These are phyloP conservation scores for Cryptus viduatorius DNA, from an alignment of 2,888 invertebrate genomes.

Conservation along the genomic window DNA sequence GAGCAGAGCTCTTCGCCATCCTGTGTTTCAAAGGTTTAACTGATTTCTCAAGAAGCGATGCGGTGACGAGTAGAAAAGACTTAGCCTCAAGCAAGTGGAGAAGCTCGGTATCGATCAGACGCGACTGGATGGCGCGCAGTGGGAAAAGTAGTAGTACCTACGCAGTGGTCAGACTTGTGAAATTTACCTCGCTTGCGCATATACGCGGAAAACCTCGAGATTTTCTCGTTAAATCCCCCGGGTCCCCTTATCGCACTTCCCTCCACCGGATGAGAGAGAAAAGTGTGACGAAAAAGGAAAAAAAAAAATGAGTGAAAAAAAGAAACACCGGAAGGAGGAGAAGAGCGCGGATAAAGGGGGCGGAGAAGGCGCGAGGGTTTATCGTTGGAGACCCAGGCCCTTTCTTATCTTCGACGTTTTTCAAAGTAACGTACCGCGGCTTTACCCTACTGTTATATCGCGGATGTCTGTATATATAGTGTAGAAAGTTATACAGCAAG, in stretches of 20 bases:
- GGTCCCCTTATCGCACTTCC: constrained; percentile 59
- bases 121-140: background rate
- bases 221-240: constrained; percentile 54
- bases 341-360: constrained; percentile 29
- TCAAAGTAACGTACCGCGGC: constrained; percentile 51
- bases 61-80: background rate
- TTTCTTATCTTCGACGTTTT: constrained; percentile 67
- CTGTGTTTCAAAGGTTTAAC: background rate
- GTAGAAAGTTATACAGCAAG: background rate
- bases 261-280: constrained; percentile 53
- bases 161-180: constrained; percentile 41
- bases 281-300: constrained; percentile 40
- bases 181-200: constrained; percentile 13
- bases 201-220: constrained; percentile 29
- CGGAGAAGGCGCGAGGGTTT: constrained; percentile 37
- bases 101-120: constrained; percentile 27
- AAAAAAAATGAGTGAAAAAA: constrained; percentile 30
- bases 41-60: background rate
- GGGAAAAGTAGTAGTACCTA: constrained; percentile 20
- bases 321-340: constrained; percentile 11
- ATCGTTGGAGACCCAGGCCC: constrained; percentile 57
- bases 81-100: constrained; percentile 12
- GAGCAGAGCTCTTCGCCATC: background rate
- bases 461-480: background rate
- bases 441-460: constrained; percentile 14